Base-by-base conservation (phyloP, 2,888 invertebrate species). In the Volucella bombylans region DNA sequence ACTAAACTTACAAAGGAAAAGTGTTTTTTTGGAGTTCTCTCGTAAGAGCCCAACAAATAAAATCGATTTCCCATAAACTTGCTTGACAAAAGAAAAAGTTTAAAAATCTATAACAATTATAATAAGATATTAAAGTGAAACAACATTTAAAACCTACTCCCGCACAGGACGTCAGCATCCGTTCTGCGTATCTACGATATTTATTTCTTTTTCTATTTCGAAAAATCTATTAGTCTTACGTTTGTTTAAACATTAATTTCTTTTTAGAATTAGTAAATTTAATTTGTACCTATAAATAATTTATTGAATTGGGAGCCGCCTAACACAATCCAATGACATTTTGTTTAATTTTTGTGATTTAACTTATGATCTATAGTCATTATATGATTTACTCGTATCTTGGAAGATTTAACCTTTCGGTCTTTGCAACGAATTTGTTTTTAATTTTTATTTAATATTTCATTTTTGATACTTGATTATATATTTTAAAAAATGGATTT, bases 341-440 rank as follows among this genome's bases (percentile, higher is more conserved):
- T 59, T 69, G 52, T 83, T 79, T 83, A 69, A 83, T 83, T 77
- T 80, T 31, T 31, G 31, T 31, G 31, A 31, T 31, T 31, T 31
- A 31, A 49, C 47, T 73, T 62, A 45, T 78, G 45, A 57, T 71
- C 64, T 68, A 43, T 57, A 67, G 52, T 64, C 52, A 68, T 14
- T 61, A 41, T 15, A 55, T 67, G 9, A 39, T 61, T 23, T 41
- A 38, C 15, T 62, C 43, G 12, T 31, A 31, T 68, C 43, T 80
- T 74, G 61, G 47, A 38, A 71, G 61, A 62, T 39, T n/a, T 43
- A 62, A 52, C 45, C 23, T 41, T 59, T 1, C 1, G 12, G 3
- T 49, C 15, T 54, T 78, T 73, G 57, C 82, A 82, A 79, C 79
- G 82, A 82, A 14, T 82, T 79, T 78, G 45, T 12, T 82, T 2